phyloP scores from a whole-genome alignment of 2,888 invertebrate genomes.

The Pollenia griseotomentosa region DNA sequence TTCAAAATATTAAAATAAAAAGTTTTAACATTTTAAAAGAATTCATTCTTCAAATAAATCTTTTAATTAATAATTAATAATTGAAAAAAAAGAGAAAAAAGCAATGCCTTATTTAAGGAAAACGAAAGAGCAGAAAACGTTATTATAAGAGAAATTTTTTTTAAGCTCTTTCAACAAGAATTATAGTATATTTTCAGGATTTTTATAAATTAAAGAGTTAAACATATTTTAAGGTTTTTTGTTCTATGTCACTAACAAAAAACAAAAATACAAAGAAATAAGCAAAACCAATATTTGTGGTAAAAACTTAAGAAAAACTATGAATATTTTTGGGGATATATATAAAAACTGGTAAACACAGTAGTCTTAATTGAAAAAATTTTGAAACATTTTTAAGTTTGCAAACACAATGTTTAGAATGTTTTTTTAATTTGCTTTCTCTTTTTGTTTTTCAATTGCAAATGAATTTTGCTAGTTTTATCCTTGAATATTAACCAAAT shows the following conservation, averaged over 20 bases:
- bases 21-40: no score
- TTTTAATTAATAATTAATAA: no score
- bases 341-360: not conserved
- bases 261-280: not conserved
- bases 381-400: no score
- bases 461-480: not conserved
- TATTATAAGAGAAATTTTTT: no score
- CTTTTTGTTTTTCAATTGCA: not conserved
- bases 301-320: conserved; percentile 16
- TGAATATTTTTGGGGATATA: not conserved
- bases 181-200: not conserved
- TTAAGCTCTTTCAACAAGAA: not conserved
- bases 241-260: not conserved
- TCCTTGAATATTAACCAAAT: not conserved
- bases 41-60: no score
- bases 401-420: no score
- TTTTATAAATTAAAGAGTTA: not conserved
- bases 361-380: not conserved
- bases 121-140: no score
- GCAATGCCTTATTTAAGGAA: no score
- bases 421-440: no score
- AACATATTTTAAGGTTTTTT: conserved; percentile 32
- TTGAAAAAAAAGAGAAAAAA: no score
- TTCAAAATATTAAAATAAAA: no score
- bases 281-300: conserved; percentile 7